Base-by-base conservation (phyloP, 2,888 invertebrate species). In the Bellardia pandia region DNA sequence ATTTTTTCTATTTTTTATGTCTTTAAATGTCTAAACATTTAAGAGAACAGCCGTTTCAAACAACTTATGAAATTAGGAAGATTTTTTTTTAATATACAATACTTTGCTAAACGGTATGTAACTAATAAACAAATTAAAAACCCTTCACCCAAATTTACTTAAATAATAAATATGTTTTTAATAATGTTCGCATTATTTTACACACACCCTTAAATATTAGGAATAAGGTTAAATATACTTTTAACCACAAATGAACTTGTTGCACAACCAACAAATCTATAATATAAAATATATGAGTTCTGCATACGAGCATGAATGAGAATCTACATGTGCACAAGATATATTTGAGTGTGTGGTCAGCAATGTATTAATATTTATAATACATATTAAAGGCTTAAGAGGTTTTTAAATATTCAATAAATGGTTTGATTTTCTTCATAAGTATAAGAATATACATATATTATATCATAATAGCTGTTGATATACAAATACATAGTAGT, bases 371-470 rank as follows among this genome's bases (percentile, higher is more conserved):
- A 58, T 5, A 51, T 14, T 23, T 23, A 11, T 4, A 64, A 23
- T 2, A 72, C 58, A 66, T 58, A 42, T 53, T 68, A 42, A 60
- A 76, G 71, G 64, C 72, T 71, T 78, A 16, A 72, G 42, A 72
- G 48, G 56, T 78, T 78, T 76, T 75, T 75, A 33, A 60, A 74
- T 62, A 60, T 60, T 74, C 45, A 74, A 58, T 74, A 74, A 60
- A 40, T 14, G 3, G 16, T n/a, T 23, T 58, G 4, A 30, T 42
- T 42, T 66, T 3, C n/a, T 2, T 56, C 7, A 56, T 56, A 56
- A 8, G 23, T 8, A 56, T 56, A 56, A 16, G 23, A 8, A 56
- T 16, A 8, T 16, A 56, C 1, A 56, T 16, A 23, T 56, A 9
- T 23, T 45, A 45, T 45, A 45, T 13, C 2, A 23, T 23, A 23